Base-by-base conservation (phyloP, 2,113 vertebrate species). In the Alligator sinensis region DNA sequence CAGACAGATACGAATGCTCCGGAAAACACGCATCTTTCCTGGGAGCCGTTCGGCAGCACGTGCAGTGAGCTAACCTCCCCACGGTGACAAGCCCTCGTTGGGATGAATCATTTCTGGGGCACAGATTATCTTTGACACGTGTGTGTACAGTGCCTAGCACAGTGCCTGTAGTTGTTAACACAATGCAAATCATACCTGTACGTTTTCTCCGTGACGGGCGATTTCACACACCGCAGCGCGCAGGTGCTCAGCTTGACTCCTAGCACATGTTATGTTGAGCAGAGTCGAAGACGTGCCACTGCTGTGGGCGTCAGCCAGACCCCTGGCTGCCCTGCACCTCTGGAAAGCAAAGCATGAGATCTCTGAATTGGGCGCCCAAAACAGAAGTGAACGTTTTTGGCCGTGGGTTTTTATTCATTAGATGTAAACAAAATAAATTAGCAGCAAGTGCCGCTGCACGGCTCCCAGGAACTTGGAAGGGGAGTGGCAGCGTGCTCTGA, bases 1-100 rank as follows among this genome's bases (percentile, higher is more conserved):
- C 1, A 0, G 19, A 63, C 77, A 54, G 72, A 1, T 1, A 4
- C 55, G n/a, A 16, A 11, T 1, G 30, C 3, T 34, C 34, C 34
- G 34, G 2, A 3, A 0, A 1, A 0, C 47, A 8, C 4, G 30
- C 21, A 76, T 12, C 47, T 18, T 1, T 1, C 18, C 1, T 3
- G 38, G 1, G 3, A 2, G 0, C 58, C 1, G 57, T 13, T 4
- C 34, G 7, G 84, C 58, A 24, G 66, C 3, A n/a, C 12, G 30
- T 7, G 19, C 0, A 10, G 34, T 4, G 2, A 0, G 4, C n/a
- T 16, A 1, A 2, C 11, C 18, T 27, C 68, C 62, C 75, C 6
- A 15, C 3, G 64, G 21, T 21, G 14, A 15, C 2, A 15, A 30
- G 81, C 74, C 8, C 34, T 3, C 1, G 57, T 21, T 27, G 4